Evolutionary conservation across 2,113 vertebrate genomes (phyloP).

Genomic region (Crotophaga sulcirostris): DNA sequence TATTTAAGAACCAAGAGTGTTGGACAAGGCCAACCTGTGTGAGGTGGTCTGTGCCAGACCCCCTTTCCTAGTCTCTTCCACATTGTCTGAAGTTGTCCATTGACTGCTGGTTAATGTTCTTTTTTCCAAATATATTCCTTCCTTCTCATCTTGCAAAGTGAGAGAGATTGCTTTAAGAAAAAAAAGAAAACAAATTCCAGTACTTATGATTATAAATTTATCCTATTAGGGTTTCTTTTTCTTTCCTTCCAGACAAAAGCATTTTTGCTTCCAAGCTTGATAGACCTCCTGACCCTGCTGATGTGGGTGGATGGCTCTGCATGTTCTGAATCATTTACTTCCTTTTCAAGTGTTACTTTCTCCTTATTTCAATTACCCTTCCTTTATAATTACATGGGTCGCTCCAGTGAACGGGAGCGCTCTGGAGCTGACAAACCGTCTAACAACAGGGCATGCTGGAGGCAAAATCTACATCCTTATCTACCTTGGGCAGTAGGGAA

Average conservation of each 20-base stretch:
- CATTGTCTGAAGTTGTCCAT: fast-evolving
- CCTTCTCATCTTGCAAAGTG: not conserved
- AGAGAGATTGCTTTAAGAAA: not conserved
- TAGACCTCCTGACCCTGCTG: not conserved
- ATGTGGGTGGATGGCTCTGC: not conserved
- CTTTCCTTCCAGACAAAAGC: conserved; percentile 12
- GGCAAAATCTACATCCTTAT: not conserved
- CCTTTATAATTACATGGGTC: conserved; percentile 8
- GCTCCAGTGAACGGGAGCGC: not conserved
- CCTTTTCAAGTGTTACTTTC: conserved; percentile 4
- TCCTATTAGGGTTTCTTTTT: conserved; percentile 38
- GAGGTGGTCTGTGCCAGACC: not conserved
- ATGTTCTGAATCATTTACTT: conserved; percentile 40
- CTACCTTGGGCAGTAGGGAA: not conserved
- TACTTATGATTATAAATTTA: not conserved
- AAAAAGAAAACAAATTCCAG: not conserved
- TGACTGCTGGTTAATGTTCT: not conserved
- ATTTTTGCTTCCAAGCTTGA: conserved; percentile 9
- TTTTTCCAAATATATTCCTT: not conserved
- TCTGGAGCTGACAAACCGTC: not conserved
- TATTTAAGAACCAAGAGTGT: not conserved
- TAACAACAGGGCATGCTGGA: not conserved
- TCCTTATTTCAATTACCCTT: conserved; percentile 61
- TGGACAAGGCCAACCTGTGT: not conserved
- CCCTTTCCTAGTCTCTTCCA: not conserved